A percentile compares a stretch with the other conserved stretches of the same genome.
These are phyloP conservation scores for Saguinus imperator DNA, from an alignment of 2,113 vertebrate species.

Conservation along the genomic window DNA sequence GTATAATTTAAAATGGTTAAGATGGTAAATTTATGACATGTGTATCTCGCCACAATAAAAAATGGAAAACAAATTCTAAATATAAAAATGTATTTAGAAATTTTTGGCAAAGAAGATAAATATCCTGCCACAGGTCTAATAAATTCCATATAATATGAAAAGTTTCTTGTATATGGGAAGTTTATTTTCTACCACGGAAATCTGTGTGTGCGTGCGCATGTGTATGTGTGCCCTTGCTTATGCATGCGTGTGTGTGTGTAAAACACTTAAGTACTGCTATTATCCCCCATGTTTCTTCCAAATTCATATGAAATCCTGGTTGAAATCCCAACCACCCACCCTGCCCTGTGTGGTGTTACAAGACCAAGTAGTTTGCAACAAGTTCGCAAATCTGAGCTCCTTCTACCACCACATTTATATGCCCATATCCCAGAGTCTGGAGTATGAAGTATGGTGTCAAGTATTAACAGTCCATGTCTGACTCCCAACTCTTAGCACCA, in stretches of 20 bases:
- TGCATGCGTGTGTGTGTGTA: not conserved
- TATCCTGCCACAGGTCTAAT: not conserved
- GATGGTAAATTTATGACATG: not conserved
- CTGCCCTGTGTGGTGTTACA: not conserved
- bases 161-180: not conserved
- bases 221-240: not conserved
- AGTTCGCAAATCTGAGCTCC: not conserved
- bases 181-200: not conserved
- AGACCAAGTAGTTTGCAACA: not conserved
- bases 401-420: not conserved
- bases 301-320: not conserved
- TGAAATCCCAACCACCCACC: not conserved
- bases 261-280: not conserved
- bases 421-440: not conserved
- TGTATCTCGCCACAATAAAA: not conserved
- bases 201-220: not conserved
- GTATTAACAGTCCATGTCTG: not conserved
- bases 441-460: not conserved
- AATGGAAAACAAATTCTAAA: not conserved
- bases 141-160: not conserved
- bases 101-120: conserved; percentile 8
- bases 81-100: conserved; percentile 31
- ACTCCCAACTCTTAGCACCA: not conserved
- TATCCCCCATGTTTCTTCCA: not conserved
- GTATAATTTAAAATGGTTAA: not conserved